Conservation (phyloP, 2,888 invertebrate genomes). For the Antitype chi region DNA sequence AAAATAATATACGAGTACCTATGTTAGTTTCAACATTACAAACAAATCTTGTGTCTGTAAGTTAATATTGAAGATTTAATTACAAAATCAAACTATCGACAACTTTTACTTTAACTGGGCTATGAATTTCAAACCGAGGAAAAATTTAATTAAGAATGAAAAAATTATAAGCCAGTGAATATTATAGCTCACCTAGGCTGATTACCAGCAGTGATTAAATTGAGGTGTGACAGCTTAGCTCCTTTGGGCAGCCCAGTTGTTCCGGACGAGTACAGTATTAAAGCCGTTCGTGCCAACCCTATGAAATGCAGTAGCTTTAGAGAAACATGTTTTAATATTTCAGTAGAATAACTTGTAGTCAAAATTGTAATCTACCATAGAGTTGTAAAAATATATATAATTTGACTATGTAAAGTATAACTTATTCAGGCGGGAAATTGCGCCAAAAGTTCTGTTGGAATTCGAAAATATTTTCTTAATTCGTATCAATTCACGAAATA, state of each 20-base stretch:
- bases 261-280: slow-evolving; percentile 83
- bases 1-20: neutral
- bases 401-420: neutral
- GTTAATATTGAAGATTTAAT: neutral
- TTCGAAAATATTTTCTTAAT: neutral
- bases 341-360: slow-evolving; percentile 14
- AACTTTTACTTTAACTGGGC: neutral
- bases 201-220: slow-evolving; percentile 74
- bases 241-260: slow-evolving; percentile 83
- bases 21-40: no score
- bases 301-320: slow-evolving; percentile 62
- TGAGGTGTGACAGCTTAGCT: slow-evolving; percentile 79
- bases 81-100: neutral
- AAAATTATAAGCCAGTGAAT: neutral
- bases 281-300: slow-evolving; percentile 72
- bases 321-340: slow-evolving; percentile 62
- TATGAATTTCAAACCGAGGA: neutral
- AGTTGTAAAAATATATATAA: neutral
- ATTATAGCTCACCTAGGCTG: slow-evolving; percentile 70
- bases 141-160: neutral
- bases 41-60: neutral
- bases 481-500: neutral
- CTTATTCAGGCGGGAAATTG: neutral
- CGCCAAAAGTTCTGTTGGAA: neutral
- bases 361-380: neutral